Conservation (phyloP, 1,140 invertebrate species). For the Camponotus pennsylvanicus region DNA sequence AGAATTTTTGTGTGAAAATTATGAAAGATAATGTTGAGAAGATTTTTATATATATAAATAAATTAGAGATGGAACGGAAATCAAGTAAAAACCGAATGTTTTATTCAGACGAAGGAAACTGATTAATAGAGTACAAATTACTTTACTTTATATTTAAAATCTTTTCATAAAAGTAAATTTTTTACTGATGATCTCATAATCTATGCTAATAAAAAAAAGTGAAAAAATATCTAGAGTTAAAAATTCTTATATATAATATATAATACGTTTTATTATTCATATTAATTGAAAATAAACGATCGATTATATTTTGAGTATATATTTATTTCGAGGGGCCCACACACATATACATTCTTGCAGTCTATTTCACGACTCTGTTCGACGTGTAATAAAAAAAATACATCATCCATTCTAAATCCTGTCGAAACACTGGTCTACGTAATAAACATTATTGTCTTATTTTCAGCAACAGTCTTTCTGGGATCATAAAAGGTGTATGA, state of each 20-base stretch:
- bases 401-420: not conserved
- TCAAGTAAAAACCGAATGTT: slow-evolving; percentile 21
- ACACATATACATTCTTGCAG: not conserved
- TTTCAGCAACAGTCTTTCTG: no score
- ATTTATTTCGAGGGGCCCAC: not conserved
- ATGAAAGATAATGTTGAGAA: slow-evolving; percentile 19
- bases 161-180: slow-evolving; percentile 76
- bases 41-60: slow-evolving; percentile 19
- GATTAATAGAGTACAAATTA: slow-evolving; percentile 57
- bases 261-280: not conserved
- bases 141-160: slow-evolving; percentile 75
- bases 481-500: slow-evolving; percentile 27
- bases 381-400: not conserved
- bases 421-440: not conserved
- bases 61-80: not conserved
- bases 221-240: not conserved
- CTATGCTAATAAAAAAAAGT: slow-evolving; percentile 70
- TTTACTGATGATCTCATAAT: slow-evolving; percentile 76
- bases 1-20: slow-evolving; percentile 18
- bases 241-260: not conserved
- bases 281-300: not conserved
- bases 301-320: not conserved
- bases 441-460: slow-evolving; percentile 29
- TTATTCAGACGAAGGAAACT: slow-evolving; percentile 49
- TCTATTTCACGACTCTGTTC: not conserved